Percentiles rank a stretch among this genome's conserved stretches.
phyloP scores from a whole-genome alignment of 2,113 vertebrate genomes.

The Balaeniceps rex region DNA sequence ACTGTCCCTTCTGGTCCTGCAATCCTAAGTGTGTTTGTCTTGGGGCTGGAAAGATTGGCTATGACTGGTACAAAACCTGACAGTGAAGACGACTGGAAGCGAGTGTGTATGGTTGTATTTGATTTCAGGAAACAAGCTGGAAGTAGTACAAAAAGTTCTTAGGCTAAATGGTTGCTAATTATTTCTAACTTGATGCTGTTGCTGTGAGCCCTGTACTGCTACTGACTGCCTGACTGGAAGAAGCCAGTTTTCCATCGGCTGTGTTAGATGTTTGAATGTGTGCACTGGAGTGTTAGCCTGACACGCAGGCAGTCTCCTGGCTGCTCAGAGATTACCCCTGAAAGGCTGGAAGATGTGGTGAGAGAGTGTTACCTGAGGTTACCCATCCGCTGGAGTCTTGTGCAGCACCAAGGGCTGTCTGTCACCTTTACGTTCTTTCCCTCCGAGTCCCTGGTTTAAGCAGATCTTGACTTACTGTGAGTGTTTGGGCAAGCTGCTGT shows the following conservation, averaged over 20 bases:
- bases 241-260: neutral
- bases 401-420: fast-evolving
- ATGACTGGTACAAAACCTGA: neutral
- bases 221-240: neutral
- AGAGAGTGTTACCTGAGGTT: neutral
- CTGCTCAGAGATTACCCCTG: neutral
- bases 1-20: neutral
- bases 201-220: neutral
- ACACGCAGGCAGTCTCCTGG: fast-evolving
- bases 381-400: neutral
- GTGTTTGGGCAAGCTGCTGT: neutral
- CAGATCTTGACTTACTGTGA: neutral
- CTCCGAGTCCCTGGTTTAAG: neutral
- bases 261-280: neutral
- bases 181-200: neutral
- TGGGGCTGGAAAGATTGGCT: neutral
- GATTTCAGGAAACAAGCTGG: neutral
- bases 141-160: neutral
- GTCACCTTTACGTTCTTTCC: neutral
- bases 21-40: neutral
- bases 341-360: neutral
- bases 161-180: neutral
- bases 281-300: neutral
- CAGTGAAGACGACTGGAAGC: neutral
- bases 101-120: neutral